Conservation (phyloP, 1,140 invertebrate genomes). For the Mercenaria mercenaria region DNA sequence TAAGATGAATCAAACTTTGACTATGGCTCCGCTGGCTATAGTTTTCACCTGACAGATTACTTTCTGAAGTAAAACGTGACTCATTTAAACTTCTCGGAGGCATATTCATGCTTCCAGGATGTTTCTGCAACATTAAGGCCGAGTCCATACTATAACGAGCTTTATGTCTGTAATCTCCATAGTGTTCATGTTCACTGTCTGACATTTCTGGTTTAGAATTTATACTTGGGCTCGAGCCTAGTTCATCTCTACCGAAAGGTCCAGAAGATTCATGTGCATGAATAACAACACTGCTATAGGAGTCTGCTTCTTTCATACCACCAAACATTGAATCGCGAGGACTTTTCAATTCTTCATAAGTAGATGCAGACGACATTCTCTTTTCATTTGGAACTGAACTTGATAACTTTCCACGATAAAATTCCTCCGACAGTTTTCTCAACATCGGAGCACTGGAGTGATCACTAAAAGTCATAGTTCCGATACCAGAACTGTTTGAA, state of each 20-base stretch:
- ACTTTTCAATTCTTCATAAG: slow-evolving; percentile 74
- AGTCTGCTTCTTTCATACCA: slow-evolving; percentile 80
- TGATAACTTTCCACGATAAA: slow-evolving; percentile 74
- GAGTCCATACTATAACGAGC: slow-evolving; percentile 78
- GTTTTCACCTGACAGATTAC: slow-evolving; percentile 55
- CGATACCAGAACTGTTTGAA: slow-evolving; percentile 56
- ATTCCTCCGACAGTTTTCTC: slow-evolving; percentile 88
- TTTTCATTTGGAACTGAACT: slow-evolving; percentile 69
- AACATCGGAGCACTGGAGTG: slow-evolving; percentile 89
- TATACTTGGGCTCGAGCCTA: slow-evolving; percentile 74
- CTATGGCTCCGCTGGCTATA: slow-evolving; percentile 30
- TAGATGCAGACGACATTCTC: slow-evolving; percentile 75
- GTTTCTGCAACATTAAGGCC: slow-evolving; percentile 65
- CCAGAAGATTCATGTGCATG: slow-evolving; percentile 76
- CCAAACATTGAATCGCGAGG: slow-evolving; percentile 69
- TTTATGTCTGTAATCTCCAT: slow-evolving; percentile 23
- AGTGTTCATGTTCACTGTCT: slow-evolving; percentile 43
- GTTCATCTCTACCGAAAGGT: slow-evolving; percentile 79
- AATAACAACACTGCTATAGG: slow-evolving; percentile 82
- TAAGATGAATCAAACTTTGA: slow-evolving; percentile 60
- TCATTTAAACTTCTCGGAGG: slow-evolving; percentile 62
- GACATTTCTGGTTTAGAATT: slow-evolving; percentile 72
- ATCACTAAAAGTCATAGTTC: slow-evolving; percentile 61
- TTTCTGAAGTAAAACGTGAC: slow-evolving; percentile 71
- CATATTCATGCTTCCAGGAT: slow-evolving; percentile 49